Evolutionary conservation across 2,797 vertebrate species (phyloP).

Genomic region (Urosaurus nigricauda): DNA sequence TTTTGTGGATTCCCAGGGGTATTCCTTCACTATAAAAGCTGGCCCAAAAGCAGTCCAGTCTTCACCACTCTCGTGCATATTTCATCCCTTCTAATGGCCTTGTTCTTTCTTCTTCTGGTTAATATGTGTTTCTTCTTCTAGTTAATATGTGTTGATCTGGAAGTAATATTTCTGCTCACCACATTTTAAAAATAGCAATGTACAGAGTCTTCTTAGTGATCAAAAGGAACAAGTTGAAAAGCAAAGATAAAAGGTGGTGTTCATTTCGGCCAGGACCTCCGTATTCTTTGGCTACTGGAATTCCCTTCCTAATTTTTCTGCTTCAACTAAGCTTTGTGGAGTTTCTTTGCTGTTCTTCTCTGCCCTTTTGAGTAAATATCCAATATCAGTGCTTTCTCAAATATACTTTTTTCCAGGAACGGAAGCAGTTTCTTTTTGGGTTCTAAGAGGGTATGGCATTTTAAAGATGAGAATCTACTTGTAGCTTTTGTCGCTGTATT

Average conservation of each 20-base stretch:
- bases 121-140: neutral
- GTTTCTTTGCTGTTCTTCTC: neutral
- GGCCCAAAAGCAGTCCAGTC: neutral
- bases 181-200: neutral
- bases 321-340: neutral
- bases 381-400: constrained; percentile 18
- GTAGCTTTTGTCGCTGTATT: neutral
- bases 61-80: neutral
- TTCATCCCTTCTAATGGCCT: neutral
- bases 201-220: neutral
- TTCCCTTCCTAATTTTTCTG: neutral
- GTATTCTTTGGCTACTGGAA: neutral
- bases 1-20: neutral
- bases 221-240: neutral
- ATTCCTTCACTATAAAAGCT: neutral
- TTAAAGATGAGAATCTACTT: neutral
- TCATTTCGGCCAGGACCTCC: neutral
- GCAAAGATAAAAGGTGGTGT: neutral
- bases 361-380: neutral
- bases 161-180: neutral
- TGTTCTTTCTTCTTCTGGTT: neutral
- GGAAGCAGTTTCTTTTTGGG: no score
- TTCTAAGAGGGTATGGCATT: neutral
- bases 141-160: no score
- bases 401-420: neutral